Conservation (phyloP, 2,797 vertebrate species). For the Ataeniobius toweri region DNA sequence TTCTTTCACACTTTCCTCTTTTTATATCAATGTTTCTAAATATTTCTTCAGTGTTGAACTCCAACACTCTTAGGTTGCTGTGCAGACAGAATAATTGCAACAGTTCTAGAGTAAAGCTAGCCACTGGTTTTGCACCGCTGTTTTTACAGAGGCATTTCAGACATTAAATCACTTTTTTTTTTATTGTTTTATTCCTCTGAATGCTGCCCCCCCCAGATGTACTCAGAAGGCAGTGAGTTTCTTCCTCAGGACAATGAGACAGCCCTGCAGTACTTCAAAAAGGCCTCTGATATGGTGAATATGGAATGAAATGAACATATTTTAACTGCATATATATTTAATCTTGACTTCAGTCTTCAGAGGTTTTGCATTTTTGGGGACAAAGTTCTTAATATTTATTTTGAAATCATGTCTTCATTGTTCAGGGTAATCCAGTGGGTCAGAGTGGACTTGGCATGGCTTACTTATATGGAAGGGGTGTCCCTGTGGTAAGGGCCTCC, state of each 20-base stretch:
- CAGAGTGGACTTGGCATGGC: constrained; percentile 99
- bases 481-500: constrained; percentile 88
- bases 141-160: constrained; percentile 5
- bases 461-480: constrained; percentile 95
- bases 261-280: constrained; percentile 96
- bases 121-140: background rate
- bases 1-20: background rate
- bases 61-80: background rate
- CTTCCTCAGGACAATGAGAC: constrained; percentile 97
- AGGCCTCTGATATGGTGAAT: constrained; percentile 95
- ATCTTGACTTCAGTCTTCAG: background rate
- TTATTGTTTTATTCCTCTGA: background rate
- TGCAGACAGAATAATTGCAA: constrained; percentile 18
- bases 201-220: constrained; percentile 85
- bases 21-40: constrained; percentile 9
- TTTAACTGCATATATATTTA: background rate
- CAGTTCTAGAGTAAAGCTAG: background rate
- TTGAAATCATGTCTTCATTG: too few species aligned
- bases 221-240: constrained; percentile 95
- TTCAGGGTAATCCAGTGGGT: constrained; percentile 95
- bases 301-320: background rate
- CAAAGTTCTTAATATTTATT: background rate
- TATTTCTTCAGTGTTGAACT: too few species aligned
- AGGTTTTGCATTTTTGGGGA: background rate
- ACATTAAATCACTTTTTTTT: background rate